Evolutionary conservation across 2,113 vertebrate species (phyloP).

Genomic region (Eulemur rufifrons): DNA sequence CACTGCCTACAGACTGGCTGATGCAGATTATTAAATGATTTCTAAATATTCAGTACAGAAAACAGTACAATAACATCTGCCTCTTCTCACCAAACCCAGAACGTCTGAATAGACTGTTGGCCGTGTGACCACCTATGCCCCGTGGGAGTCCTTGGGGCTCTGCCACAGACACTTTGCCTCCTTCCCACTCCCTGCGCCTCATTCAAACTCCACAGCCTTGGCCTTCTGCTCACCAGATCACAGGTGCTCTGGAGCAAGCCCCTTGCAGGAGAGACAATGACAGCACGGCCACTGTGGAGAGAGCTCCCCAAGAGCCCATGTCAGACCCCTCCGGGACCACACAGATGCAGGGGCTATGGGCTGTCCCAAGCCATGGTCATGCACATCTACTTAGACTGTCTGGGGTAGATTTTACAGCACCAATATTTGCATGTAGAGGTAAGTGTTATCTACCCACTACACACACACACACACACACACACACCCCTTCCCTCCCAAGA

Average conservation of each 20-base stretch:
- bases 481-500: background rate
- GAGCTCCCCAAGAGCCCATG: no score
- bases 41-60: background rate
- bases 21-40: background rate
- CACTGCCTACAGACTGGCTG: background rate
- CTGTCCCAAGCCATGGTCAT: background rate
- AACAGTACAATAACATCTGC: background rate
- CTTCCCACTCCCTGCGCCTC: background rate
- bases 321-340: no score
- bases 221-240: background rate
- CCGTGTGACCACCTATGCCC: background rate
- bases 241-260: background rate
- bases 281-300: background rate
- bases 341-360: no score
- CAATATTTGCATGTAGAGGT: background rate
- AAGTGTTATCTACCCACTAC: background rate
- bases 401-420: background rate
- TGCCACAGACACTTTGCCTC: background rate
- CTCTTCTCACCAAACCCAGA: background rate
- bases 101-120: background rate
- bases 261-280: background rate
- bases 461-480: background rate
- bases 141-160: background rate
- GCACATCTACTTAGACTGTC: background rate
- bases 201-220: background rate